These are phyloP conservation scores for Gerris buenoi DNA, from an alignment of 1,140 invertebrate genomes.

Conservation along the genomic window DNA sequence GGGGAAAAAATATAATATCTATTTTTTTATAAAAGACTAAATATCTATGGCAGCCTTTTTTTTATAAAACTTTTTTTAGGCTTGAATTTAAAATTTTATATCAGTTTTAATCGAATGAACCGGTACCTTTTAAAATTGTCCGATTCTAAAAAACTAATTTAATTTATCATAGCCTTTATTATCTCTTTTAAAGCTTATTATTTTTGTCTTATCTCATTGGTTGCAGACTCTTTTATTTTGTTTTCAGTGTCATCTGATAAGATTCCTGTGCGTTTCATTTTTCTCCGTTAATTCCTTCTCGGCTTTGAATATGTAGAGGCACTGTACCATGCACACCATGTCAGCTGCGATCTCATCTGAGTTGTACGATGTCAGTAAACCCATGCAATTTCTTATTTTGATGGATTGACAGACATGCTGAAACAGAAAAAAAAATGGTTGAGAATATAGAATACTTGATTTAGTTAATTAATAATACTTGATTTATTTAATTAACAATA, in stretches of 20 bases:
- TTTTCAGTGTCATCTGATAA: neutral
- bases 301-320: slow-evolving; percentile 36
- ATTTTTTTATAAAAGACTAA: slow-evolving; percentile 2
- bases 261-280: neutral
- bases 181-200: too few relatives aligned
- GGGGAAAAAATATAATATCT: too few relatives aligned
- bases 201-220: too few relatives aligned
- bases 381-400: slow-evolving; percentile 37
- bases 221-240: too few relatives aligned
- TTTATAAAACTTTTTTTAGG: neutral
- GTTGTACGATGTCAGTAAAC: slow-evolving; percentile 31
- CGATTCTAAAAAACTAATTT: too few relatives aligned
- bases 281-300: slow-evolving; percentile 14
- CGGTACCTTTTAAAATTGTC: too few relatives aligned
- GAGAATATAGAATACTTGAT: too few relatives aligned
- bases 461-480: too few relatives aligned
- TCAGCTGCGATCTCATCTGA: slow-evolving; percentile 34
- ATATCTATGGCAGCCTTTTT: neutral
- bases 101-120: neutral
- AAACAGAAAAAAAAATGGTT: too few relatives aligned
- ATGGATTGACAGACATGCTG: slow-evolving; percentile 39
- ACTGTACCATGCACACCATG: slow-evolving; percentile 40
- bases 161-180: too few relatives aligned
- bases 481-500: too few relatives aligned
- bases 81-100: neutral